A percentile compares a stretch with the other conserved stretches of the same genome.
Evolutionary conservation across 2,797 vertebrate genomes (phyloP).

Genomic region (Semotilus atromaculatus): DNA sequence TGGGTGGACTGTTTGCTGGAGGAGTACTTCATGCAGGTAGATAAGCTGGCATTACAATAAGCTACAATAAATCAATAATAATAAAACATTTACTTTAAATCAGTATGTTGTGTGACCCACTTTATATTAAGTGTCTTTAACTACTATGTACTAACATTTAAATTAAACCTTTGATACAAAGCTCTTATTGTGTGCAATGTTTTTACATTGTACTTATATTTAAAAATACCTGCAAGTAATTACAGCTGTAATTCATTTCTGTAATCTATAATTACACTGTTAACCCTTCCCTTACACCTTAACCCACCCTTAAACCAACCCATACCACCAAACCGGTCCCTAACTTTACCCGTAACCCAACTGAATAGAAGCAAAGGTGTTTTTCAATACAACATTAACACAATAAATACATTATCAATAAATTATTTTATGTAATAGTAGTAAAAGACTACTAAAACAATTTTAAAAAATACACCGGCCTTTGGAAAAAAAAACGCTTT

Average conservation of each 20-base stretch:
- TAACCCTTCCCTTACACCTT: neutral
- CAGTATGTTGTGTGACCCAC: neutral
- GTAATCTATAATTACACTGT: no score
- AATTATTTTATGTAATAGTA: neutral
- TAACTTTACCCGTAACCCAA: neutral
- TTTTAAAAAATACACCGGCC: no score
- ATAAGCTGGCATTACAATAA: neutral
- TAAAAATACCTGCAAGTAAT: no score
- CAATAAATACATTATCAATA: neutral
- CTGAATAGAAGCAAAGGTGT: neutral
- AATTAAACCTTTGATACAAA: neutral
- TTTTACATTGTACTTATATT: no score
- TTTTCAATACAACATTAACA: neutral
- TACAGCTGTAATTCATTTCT: no score
- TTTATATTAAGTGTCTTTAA: neutral
- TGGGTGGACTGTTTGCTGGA: slow-evolving; percentile 94
- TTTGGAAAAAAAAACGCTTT: neutral
- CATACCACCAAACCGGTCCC: no score
- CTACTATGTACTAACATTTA: neutral
- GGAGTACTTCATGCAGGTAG: slow-evolving; percentile 95
- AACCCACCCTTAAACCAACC: no score
- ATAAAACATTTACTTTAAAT: slow-evolving; percentile 1
- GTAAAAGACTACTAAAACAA: no score
- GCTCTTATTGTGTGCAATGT: no score
- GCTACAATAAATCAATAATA: neutral